phyloP scores from a whole-genome alignment of 2,797 vertebrate genomes.

The Sebastes hubbsi region DNA sequence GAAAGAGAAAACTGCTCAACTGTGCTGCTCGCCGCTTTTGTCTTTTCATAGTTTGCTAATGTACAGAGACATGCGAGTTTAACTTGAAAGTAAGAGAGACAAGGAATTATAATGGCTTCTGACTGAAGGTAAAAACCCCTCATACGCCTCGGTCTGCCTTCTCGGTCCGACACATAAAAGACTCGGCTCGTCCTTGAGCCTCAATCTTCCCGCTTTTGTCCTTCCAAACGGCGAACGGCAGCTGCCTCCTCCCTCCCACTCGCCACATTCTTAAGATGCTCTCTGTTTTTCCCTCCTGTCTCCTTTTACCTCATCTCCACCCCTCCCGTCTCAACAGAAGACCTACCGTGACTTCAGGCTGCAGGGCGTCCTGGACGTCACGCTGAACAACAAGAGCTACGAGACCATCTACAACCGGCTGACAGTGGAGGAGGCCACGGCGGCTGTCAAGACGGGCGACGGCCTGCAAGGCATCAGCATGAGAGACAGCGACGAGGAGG shows the following conservation, averaged over 20 bases:
- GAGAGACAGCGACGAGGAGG: conserved; percentile 96
- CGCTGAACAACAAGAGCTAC: conserved; percentile 92
- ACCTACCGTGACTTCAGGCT: conserved; percentile 94
- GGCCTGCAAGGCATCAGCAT: conserved; percentile 95
- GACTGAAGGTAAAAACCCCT: conserved; percentile 45
- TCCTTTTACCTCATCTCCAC: not conserved
- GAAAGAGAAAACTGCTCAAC: conserved; percentile 48
- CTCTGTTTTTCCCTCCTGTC: conserved; percentile 11
- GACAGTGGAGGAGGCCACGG: conserved; percentile 92
- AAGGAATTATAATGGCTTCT: conserved; percentile 53
- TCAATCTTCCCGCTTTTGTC: conserved; percentile 58
- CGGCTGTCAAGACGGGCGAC: conserved; percentile 86
- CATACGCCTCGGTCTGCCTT: conserved; percentile 27
- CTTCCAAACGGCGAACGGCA: conserved; percentile 3
- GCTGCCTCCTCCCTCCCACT: conserved; percentile 12
- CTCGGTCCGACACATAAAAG: conserved; percentile 49
- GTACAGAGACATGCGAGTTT: conserved; percentile 14
- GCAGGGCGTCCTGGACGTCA: conserved; percentile 91
- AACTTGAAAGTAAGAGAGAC: conserved; percentile 49
- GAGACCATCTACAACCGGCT: conserved; percentile 92
- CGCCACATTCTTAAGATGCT: conserved; percentile 50
- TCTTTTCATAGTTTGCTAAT: conserved; percentile 62
- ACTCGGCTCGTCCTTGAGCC: conserved; percentile 59
- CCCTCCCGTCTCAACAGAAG: conserved; percentile 82
- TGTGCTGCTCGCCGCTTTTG: conserved; percentile 46